These are phyloP conservation scores for Zootoca vivipara DNA, from an alignment of 2,113 vertebrate genomes.

Conservation along the genomic window DNA sequence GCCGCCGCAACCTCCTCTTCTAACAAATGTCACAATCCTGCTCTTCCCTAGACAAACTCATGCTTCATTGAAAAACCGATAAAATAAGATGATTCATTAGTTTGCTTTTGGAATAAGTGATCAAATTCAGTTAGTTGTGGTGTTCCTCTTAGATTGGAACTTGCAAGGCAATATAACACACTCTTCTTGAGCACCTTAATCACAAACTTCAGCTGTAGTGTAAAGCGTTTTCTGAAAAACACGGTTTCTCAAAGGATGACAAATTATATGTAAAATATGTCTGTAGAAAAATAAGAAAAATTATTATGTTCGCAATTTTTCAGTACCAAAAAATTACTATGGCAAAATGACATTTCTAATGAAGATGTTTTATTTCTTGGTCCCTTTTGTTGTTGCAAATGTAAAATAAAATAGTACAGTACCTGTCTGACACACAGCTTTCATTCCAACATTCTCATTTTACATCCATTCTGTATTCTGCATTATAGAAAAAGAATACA, in stretches of 20 bases:
- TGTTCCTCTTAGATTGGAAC: background rate
- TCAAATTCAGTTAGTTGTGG: background rate
- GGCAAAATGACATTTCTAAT: background rate
- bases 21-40: background rate
- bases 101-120: background rate
- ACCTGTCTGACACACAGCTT: background rate
- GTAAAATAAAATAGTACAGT: background rate
- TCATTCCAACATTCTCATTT: background rate
- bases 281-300: background rate
- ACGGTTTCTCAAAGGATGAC: background rate
- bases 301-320: background rate
- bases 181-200: background rate
- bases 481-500: background rate
- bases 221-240: background rate
- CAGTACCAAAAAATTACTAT: background rate
- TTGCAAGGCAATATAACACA: background rate
- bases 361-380: background rate
- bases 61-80: background rate
- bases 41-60: background rate
- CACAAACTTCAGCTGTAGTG: background rate
- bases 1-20: background rate
- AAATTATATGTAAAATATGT: background rate
- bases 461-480: background rate
- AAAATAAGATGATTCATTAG: background rate
- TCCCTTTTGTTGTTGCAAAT: background rate